Base-by-base conservation (phyloP, 2,888 invertebrate species). In the Agapostemon virescens region DNA sequence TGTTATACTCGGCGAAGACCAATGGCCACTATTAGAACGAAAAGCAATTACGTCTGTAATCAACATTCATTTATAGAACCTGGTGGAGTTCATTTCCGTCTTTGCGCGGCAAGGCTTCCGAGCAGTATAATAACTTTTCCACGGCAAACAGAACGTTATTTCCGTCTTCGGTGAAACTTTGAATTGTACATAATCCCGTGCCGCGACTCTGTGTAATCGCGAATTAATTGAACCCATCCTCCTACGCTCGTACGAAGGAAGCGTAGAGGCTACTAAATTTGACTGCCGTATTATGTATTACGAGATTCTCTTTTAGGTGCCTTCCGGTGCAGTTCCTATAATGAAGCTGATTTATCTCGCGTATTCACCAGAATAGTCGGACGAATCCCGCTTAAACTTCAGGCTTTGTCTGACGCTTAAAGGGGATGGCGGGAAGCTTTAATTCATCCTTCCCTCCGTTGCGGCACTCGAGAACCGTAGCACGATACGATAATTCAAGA, bases 331-430 rank as follows among this genome's bases (percentile, higher is more conserved):
- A 83, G 77, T 82, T 80, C 82, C 85, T 86, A 85, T 87, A 86
- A 87, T 82, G 85, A 87, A 86, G 84, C 86, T 86, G 88, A 88
- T 88, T 85, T 88, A 88, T 88, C 87, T 86, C 79, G 81, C 82
- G 83, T 81, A 88, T 86, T 86, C 85, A 81, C 83, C 80, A 64
- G 79, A 79, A 79, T 80, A 75, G 75, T 69, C 78, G 76, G 76
- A 84, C 84, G 85, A 86, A 88, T 87, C 82, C 78, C 82, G 84
- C 82, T 88, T 87, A 84, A 87, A 88, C 87, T 84, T 84, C 70
- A 68, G 84, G 83, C 84, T 83, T 87, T 85, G 87, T 86, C 79
- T 77, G 79, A 79, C 81, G 83, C 77, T 88, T 85, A 88, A 85
- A 87, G 86, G 73, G 86, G 82, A 87, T 81, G 79, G 81, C 63